Conservation (phyloP, 2,888 invertebrate species). For the Tetranychus truncatus region DNA sequence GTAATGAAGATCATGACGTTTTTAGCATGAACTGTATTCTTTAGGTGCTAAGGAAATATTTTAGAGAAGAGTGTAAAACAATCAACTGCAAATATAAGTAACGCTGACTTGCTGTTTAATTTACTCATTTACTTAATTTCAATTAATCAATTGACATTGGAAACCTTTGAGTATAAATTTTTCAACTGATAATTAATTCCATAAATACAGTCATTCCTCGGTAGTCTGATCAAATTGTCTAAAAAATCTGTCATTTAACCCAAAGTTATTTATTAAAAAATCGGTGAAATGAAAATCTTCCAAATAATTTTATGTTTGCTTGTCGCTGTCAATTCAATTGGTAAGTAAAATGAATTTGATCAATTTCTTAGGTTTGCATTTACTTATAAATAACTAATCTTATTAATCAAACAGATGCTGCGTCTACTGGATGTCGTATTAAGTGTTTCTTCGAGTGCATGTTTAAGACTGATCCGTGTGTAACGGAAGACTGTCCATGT, state of each 20-base stretch:
- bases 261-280: too few relatives aligned
- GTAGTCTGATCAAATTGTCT: neutral
- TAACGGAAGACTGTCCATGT: neutral
- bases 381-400: neutral
- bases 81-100: neutral
- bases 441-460: neutral
- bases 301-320: neutral
- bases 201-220: too few relatives aligned
- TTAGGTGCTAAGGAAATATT: neutral
- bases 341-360: neutral
- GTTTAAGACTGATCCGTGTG: neutral
- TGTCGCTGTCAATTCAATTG: neutral
- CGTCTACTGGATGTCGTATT: neutral
- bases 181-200: too few relatives aligned
- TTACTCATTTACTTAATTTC: neutral
- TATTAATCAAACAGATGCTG: neutral
- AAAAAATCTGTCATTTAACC: neutral
- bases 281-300: neutral
- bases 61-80: conserved; percentile 1
- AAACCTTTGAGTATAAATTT: too few relatives aligned
- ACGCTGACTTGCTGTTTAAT: neutral
- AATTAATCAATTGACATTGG: neutral
- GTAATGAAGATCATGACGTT: neutral
- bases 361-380: too few relatives aligned
- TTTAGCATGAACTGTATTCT: neutral